Evolutionary conservation across 1,140 invertebrate species (phyloP).

Genomic region (Aphaenogaster rudis): DNA sequence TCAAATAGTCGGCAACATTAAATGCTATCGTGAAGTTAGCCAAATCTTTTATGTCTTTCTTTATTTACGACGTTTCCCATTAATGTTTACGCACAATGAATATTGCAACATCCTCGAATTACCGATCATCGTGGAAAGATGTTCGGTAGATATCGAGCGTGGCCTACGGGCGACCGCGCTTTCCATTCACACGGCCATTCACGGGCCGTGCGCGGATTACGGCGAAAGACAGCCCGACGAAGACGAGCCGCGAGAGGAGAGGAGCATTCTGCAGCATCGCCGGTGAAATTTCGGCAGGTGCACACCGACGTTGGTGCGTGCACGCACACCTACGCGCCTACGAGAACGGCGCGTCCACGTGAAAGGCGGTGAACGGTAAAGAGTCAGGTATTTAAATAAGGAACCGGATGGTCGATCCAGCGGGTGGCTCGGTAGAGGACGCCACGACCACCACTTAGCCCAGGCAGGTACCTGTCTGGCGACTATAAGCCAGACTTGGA

Average conservation of each 20-base stretch:
- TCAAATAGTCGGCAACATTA: background rate
- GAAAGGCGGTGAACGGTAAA: conserved; percentile 78
- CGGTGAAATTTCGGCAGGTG: conserved; percentile 74
- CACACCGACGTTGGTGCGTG: conserved; percentile 12
- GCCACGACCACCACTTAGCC: conserved; percentile 74
- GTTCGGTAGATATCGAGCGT: conserved; percentile 19
- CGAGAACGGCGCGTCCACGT: conserved; percentile 23
- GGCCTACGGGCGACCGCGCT: background rate
- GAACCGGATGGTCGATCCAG: conserved; percentile 76
- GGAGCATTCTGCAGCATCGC: background rate
- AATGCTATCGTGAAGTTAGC: background rate
- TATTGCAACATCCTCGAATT: conserved; percentile 2
- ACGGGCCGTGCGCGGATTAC: background rate
- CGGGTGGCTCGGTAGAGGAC: conserved; percentile 79
- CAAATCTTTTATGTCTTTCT: background rate
- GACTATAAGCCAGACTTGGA: conserved; percentile 34
- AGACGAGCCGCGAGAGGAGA: background rate
- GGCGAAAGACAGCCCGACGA: background rate
- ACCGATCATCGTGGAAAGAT: background rate
- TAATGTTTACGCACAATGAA: background rate
- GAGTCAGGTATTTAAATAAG: conserved; percentile 82
- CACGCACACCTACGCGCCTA: background rate
- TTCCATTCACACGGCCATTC: conserved; percentile 61
- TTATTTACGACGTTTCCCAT: background rate
- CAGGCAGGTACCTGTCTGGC: conserved; percentile 66